Conservation (phyloP, 2,113 vertebrate genomes). For the Mesocricetus auratus region DNA sequence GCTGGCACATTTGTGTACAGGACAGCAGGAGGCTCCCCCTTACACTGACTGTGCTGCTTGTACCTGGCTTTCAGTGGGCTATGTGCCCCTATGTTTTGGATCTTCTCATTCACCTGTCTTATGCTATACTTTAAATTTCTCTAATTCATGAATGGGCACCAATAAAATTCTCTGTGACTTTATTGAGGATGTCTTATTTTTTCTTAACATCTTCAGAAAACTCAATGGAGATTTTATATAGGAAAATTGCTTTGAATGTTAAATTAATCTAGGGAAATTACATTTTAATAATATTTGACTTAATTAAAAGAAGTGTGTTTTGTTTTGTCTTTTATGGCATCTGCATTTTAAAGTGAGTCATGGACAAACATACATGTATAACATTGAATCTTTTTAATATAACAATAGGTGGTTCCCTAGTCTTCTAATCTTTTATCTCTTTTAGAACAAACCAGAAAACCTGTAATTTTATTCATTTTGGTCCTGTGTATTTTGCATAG, state of each 20-base stretch:
- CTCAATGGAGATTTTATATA: neutral
- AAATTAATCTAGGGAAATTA: neutral
- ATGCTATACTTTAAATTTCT: neutral
- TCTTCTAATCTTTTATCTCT: neutral
- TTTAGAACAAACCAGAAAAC: neutral
- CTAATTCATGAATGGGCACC: neutral
- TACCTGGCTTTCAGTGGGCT: neutral
- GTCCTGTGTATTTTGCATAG: neutral
- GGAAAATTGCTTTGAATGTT: slow-evolving; percentile 33
- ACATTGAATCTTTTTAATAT: neutral
- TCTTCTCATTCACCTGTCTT: neutral
- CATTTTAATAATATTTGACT: neutral
- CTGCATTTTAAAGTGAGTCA: neutral
- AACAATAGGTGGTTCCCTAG: neutral
- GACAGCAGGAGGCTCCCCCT: neutral
- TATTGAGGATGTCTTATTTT: neutral
- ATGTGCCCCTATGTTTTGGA: neutral
- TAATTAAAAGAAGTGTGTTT: neutral
- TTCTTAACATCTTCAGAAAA: neutral
- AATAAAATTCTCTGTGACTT: neutral
- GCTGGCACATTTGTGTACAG: neutral
- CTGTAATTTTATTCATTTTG: slow-evolving; percentile 36
- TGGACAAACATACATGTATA: neutral
- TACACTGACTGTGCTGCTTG: accelerated
- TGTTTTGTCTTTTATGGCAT: neutral